A percentile compares a stretch with the other conserved stretches of the same genome.
Conservation (phyloP, 53 echinoderm and acorn worm genomes). For the Arbacia lixula region DNA sequence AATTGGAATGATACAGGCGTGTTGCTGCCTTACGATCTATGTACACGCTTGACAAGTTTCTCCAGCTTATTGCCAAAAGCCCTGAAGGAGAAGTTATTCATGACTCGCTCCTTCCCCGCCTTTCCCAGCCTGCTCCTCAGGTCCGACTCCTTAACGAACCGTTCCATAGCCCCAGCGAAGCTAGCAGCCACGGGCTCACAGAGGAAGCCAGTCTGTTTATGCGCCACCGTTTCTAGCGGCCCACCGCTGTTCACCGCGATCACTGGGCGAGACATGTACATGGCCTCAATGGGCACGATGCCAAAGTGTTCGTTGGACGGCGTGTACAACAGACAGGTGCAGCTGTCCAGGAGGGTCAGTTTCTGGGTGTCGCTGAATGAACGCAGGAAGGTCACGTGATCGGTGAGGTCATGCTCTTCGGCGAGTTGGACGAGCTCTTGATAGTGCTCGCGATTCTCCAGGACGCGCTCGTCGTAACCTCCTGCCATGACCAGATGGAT, state of each 20-base stretch:
- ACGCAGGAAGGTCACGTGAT: constrained; percentile 83
- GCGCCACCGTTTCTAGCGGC: constrained; percentile 85
- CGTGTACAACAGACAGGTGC: constrained; percentile 89
- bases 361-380: constrained; percentile 95
- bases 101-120: constrained; percentile 80
- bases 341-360: constrained; percentile 72
- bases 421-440: constrained; percentile 75
- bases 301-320: constrained; percentile 98
- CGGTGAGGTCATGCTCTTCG: constrained; percentile 58
- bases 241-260: constrained; percentile 97
- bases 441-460: constrained; percentile 92
- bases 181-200: constrained; percentile 65
- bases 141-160: constrained; percentile 68
- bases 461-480: constrained; percentile 92
- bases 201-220: constrained; percentile 81
- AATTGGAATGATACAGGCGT: no score
- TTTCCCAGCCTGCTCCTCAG: constrained; percentile 75
- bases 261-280: constrained; percentile 95
- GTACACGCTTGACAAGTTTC: constrained; percentile 74
- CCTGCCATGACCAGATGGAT: constrained; percentile 96
- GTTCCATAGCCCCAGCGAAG: constrained; percentile 83
- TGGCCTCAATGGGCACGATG: constrained; percentile 96
- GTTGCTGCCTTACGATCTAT: constrained; percentile 45
- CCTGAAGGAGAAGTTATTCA: constrained; percentile 87
- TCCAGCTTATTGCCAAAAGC: constrained; percentile 91